Base-by-base conservation (phyloP, 2,113 vertebrate genomes). In the Archocentrus centrarchus region DNA sequence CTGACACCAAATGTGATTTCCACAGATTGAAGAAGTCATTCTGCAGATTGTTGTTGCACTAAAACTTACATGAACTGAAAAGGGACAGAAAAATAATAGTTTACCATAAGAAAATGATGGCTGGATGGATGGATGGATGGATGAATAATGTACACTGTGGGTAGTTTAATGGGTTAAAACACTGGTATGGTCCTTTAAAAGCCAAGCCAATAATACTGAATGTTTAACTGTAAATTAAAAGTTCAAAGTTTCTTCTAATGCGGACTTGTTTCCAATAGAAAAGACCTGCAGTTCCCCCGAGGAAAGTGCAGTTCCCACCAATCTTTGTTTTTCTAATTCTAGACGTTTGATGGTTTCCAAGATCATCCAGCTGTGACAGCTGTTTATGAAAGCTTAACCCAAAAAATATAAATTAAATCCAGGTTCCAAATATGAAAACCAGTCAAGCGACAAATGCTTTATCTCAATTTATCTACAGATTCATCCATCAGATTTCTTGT, bases 1-100 rank as follows among this genome's bases (percentile, higher is more conserved):
- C 64, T 30, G 53, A 35, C 18, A 66, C 50, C 44, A 57, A 39
- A 90, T 90, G 84, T 47, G 73, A 87, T 90, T 86, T 82, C 44
- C 50, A 57, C 58, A 80, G 63, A 84, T 39, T 80, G 75, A 75
- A 75, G 79, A 83, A 78, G 84, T 86, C 86, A 75, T 75, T 73
- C 66, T 22, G 53, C 76, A 63, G 53, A 80, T 79, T 89, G 50
- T 41, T 79, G 24, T 44, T 68, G 37, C 68, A 76, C 59, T 76
- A 68, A 81, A 84, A 87, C 58, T 61, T 64, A 47, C 30, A 73
- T 62, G 18, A 80, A 37, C 66, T 73, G 66, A 73, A 73, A 17
- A 22, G 13, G 78, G 75, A 8, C 10, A 20, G 81, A 6, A 35
- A 35, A 35, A 35, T 68, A 68, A 70, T 50, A 50, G 64, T 50